These are phyloP conservation scores for Parauchenoglanis punctatus DNA, from an alignment of 2,797 vertebrate species.

Conservation along the genomic window DNA sequence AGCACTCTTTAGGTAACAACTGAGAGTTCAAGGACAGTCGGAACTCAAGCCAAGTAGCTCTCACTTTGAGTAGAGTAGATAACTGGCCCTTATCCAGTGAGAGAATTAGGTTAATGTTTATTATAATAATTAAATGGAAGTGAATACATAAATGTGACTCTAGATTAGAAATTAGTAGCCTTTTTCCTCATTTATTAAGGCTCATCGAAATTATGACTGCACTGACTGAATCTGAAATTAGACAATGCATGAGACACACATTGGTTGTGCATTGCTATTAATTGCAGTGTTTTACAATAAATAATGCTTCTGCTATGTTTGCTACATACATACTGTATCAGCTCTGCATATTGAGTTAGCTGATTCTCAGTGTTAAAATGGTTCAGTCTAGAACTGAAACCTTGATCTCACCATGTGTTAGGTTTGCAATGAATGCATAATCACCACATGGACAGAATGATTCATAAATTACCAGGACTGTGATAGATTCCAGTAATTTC, in stretches of 20 bases:
- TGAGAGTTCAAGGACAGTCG: slow-evolving; percentile 66
- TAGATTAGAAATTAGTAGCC: slow-evolving; percentile 54
- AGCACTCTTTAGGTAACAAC: slow-evolving; percentile 60
- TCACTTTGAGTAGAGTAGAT: slow-evolving; percentile 65
- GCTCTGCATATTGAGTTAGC: background rate
- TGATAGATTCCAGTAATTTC: slow-evolving; percentile 69
- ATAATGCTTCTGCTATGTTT: background rate
- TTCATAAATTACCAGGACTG: slow-evolving; percentile 70
- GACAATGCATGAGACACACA: background rate
- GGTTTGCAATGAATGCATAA: slow-evolving; percentile 73
- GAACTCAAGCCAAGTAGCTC: slow-evolving; percentile 66
- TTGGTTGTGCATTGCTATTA: background rate
- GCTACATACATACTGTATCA: background rate
- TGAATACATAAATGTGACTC: slow-evolving; percentile 65
- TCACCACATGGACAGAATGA: slow-evolving; percentile 70
- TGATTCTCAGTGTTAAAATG: slow-evolving; percentile 55
- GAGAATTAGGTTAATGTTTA: slow-evolving; percentile 74
- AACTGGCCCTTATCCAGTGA: slow-evolving; percentile 70
- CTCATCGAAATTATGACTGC: slow-evolving; percentile 18
- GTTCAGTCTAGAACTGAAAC: slow-evolving; percentile 68
- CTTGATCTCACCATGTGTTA: slow-evolving; percentile 62
- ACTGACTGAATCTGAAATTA: background rate
- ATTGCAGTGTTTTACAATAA: background rate
- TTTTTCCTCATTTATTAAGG: slow-evolving; percentile 57
- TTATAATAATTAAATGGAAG: slow-evolving; percentile 72